Percentiles rank a stretch among this genome's conserved stretches.
These are phyloP conservation scores for Netelia fuscicornis DNA, from an alignment of 2,888 invertebrate genomes.

Conservation along the genomic window DNA sequence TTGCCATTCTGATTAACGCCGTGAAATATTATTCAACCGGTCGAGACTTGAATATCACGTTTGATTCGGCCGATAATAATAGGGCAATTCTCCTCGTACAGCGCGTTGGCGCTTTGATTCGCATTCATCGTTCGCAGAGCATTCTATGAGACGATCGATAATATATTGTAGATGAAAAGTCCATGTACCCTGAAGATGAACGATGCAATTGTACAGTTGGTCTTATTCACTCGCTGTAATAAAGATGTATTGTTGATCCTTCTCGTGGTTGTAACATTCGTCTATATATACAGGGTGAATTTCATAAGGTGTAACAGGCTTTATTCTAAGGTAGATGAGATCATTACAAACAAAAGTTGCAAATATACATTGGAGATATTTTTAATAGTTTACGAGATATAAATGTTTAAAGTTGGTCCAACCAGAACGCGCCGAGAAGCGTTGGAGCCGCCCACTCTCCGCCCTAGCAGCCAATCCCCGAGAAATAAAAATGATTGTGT, in stretches of 20 bases:
- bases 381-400: no score
- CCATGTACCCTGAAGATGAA: not conserved
- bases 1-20: no score
- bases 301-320: no score
- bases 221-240: not conserved
- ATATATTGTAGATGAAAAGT: not conserved
- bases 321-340: no score
- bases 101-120: not conserved
- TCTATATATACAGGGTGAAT: not conserved
- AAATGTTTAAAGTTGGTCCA: no score
- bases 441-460: no score
- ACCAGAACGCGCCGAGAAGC: not conserved
- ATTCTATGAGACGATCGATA: not conserved
- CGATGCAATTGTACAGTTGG: not conserved
- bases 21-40: not conserved
- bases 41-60: not conserved
- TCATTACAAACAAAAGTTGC: no score
- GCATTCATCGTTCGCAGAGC: not conserved
- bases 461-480: no score
- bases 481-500: no score
- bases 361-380: no score
- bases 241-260: not conserved
- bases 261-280: not conserved
- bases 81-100: conserved; percentile 15
- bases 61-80: not conserved